phyloP scores from a whole-genome alignment of 2,113 vertebrate genomes.

The Hystrix brachyura region DNA sequence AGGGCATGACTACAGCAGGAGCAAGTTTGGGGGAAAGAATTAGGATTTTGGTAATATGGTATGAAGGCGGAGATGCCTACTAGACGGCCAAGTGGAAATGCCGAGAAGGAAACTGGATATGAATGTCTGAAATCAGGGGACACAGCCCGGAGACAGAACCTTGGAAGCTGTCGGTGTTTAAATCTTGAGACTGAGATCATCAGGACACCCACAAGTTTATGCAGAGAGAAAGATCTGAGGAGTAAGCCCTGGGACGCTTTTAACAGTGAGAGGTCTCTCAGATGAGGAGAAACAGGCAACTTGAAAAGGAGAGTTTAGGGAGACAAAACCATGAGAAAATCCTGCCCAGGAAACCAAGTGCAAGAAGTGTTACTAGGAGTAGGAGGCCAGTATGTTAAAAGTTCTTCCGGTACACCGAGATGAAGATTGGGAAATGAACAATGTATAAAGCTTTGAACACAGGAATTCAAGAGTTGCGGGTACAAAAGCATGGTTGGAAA shows the following conservation, averaged over 20 bases:
- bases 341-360: not conserved
- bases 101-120: not conserved
- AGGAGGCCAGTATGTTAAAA: not conserved
- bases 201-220: not conserved
- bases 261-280: not conserved
- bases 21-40: not conserved
- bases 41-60: not conserved
- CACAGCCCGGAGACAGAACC: not conserved
- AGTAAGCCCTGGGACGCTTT: not conserved
- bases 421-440: not conserved
- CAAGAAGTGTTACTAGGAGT: not conserved
- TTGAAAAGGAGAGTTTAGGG: not conserved
- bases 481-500: not conserved
- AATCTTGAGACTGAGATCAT: not conserved
- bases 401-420: not conserved
- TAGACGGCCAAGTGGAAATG: not conserved
- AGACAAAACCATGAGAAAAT: not conserved
- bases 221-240: not conserved
- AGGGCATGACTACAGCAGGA: not conserved
- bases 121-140: not conserved
- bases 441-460: not conserved
- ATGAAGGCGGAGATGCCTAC: not conserved
- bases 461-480: not conserved
- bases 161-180: conserved; percentile 26
- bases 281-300: not conserved